Percentiles rank a stretch among this genome's conserved stretches.
phyloP scores from a whole-genome alignment of 2,888 invertebrate species.

The Eilema sororculum region DNA sequence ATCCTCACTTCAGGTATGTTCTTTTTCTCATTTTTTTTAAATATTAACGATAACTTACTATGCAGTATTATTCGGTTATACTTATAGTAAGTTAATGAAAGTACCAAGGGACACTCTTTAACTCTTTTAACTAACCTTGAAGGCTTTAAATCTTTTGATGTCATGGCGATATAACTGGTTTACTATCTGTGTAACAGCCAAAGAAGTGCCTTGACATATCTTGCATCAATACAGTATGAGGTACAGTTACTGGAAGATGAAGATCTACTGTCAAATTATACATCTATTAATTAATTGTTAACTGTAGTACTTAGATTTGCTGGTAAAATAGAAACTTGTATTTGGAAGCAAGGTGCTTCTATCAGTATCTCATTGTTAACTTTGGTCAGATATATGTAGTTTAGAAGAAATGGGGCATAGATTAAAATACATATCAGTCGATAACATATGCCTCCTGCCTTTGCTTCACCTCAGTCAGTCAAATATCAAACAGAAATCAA shows the following conservation, averaged over 20 bases:
- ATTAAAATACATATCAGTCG: background rate
- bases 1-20: constrained; percentile 96
- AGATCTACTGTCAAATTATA: background rate
- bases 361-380: background rate
- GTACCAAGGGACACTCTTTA: background rate
- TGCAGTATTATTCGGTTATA: background rate
- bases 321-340: too few relatives aligned
- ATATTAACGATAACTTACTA: background rate
- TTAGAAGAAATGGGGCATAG: background rate
- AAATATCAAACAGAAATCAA: background rate
- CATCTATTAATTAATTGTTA: background rate
- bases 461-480: too few relatives aligned
- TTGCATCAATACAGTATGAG: background rate
- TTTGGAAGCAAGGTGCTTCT: too few relatives aligned
- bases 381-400: background rate
- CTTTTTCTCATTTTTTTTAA: background rate
- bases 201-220: background rate
- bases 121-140: background rate
- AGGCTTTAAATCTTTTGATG: background rate
- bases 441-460: background rate
- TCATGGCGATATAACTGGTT: background rate
- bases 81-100: background rate
- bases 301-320: background rate
- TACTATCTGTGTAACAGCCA: background rate
- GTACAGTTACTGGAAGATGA: background rate